phyloP scores from a whole-genome alignment of 2,797 vertebrate species.

The Myotis vivesi region DNA sequence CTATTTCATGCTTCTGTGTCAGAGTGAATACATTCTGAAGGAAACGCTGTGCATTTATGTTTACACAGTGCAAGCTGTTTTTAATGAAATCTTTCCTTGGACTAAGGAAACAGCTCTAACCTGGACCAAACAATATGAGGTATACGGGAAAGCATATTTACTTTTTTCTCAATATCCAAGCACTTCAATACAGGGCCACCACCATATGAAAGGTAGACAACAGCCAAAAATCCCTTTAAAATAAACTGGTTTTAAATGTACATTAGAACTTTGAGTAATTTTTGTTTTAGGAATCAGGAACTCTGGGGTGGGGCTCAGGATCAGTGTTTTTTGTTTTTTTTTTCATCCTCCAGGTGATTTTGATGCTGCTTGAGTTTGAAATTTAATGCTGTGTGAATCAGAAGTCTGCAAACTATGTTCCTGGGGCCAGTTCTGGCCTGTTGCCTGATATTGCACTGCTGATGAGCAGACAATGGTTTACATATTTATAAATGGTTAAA shows the following conservation, averaged over 20 bases:
- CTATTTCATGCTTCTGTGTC: not conserved
- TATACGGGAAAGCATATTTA: not conserved
- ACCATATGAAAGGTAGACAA: not conserved
- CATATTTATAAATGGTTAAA: not conserved
- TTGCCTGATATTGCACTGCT: not conserved
- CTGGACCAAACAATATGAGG: slow-evolving; percentile 29
- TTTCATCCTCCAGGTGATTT: not conserved
- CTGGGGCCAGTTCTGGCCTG: not conserved
- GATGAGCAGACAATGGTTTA: not conserved
- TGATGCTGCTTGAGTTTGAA: not conserved
- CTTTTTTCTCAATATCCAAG: slow-evolving; percentile 6
- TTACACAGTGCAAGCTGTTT: slow-evolving; percentile 9
- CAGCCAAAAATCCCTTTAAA: slow-evolving; percentile 35
- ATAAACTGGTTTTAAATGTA: slow-evolving; percentile 39
- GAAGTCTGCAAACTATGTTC: not conserved
- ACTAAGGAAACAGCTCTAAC: slow-evolving; percentile 15
- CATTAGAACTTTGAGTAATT: slow-evolving; percentile 29
- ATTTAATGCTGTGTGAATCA: not conserved
- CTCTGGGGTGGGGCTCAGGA: not conserved
- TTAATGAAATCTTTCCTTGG: slow-evolving; percentile 15
- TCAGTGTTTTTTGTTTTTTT: not conserved
- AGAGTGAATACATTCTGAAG: not conserved
- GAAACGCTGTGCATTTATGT: slow-evolving; percentile 33
- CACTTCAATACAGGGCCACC: not conserved
- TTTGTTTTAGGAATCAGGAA: not conserved